Evolutionary conservation across 1,140 invertebrate genomes (phyloP).

Genomic region (Trichonephila inaurata): DNA sequence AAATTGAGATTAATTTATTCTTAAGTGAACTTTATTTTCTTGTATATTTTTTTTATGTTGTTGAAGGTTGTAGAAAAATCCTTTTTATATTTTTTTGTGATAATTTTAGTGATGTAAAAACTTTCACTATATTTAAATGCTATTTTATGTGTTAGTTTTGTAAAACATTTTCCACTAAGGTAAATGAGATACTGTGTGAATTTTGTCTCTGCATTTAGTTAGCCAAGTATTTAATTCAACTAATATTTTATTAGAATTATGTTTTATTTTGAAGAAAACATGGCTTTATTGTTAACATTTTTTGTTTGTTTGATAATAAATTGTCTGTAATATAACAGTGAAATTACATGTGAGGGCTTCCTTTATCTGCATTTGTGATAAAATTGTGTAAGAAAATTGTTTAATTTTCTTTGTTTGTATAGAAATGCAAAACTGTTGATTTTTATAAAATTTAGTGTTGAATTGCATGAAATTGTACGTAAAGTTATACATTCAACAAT

Average conservation of each 20-base stretch:
- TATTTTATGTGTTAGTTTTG: neutral
- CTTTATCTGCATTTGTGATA: constrained; percentile 45
- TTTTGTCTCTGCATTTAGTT: constrained; percentile 1
- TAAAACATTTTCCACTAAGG: neutral
- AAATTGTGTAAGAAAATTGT: constrained; percentile 22
- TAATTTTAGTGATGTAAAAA: constrained; percentile 31
- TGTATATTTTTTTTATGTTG: neutral
- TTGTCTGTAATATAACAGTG: neutral
- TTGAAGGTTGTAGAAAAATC: constrained; percentile 30
- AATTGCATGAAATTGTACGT: neutral
- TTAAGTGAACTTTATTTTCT: neutral
- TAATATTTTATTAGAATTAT: constrained; percentile 2
- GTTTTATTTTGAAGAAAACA: constrained; percentile 2
- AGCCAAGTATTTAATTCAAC: constrained; percentile 27
- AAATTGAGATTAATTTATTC: constrained; percentile 33
- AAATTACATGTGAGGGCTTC: constrained; percentile 30
- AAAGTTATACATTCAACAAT: neutral
- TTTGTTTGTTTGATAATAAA: neutral
- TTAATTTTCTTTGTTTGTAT: constrained; percentile 47
- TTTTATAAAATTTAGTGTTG: constrained; percentile 37
- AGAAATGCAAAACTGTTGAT: constrained; percentile 16
- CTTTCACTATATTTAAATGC: neutral
- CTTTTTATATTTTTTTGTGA: constrained; percentile 13
- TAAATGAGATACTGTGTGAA: neutral
- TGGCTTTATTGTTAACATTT: constrained; percentile 8